Evolutionary conservation across 2,888 invertebrate genomes (phyloP).

Genomic region (Bibio marci): DNA sequence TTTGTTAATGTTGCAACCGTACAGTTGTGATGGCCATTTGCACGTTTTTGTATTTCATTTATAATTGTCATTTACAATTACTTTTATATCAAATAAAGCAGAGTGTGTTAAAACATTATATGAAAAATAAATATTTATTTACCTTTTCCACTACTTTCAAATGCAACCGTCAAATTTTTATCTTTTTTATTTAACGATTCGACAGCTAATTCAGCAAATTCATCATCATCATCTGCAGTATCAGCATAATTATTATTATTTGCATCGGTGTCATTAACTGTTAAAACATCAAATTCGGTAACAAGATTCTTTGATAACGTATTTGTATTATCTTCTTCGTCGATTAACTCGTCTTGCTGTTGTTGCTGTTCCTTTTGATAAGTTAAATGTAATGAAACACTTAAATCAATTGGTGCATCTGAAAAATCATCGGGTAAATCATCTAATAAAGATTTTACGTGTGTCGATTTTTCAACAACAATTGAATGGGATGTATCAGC

Average conservation of each 20-base stretch:
- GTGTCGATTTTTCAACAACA: slow-evolving; percentile 17
- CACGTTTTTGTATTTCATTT: too few species aligned
- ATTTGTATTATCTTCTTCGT: slow-evolving; percentile 7
- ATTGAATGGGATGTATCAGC: slow-evolving; percentile 15
- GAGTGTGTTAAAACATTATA: too few species aligned
- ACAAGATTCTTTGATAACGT: slow-evolving; percentile 17
- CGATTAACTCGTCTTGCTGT: slow-evolving; percentile 16
- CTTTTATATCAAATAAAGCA: too few species aligned
- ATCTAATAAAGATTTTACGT: slow-evolving; percentile 50
- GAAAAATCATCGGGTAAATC: slow-evolving; percentile 50
- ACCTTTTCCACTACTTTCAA: slow-evolving; percentile 22
- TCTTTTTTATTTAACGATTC: slow-evolving; percentile 44
- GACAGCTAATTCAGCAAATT: slow-evolving; percentile 61
- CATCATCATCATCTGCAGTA: slow-evolving; percentile 46
- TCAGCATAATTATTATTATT: slow-evolving; percentile 31
- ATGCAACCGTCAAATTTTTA: slow-evolving; percentile 11
- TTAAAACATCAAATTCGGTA: slow-evolving; percentile 36
- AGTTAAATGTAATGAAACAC: slow-evolving; percentile 41
- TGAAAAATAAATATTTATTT: too few species aligned
- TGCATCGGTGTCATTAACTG: too few species aligned
- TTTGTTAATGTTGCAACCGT: too few species aligned
- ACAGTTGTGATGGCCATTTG: too few species aligned
- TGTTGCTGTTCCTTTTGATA: slow-evolving; percentile 32
- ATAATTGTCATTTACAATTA: too few species aligned
- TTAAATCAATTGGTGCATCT: slow-evolving; percentile 54